Percentiles rank a stretch among this genome's conserved stretches.
Conservation (phyloP, 2,113 vertebrate genomes). For the Sardina pilchardus region DNA sequence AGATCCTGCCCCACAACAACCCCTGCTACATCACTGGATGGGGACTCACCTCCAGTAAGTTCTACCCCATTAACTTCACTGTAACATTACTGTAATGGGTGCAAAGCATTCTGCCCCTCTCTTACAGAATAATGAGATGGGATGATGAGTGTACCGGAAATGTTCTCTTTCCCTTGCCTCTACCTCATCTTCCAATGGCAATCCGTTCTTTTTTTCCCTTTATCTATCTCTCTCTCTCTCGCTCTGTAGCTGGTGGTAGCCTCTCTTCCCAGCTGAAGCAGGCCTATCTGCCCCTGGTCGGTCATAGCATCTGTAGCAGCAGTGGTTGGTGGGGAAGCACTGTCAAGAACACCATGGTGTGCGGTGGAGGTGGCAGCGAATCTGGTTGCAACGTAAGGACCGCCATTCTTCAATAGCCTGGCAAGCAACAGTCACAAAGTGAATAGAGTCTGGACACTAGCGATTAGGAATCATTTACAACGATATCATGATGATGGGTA, state of each 20-base stretch:
- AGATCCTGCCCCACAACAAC: constrained; percentile 78
- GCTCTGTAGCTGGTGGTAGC: constrained; percentile 77
- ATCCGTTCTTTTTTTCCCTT: too few relatives aligned
- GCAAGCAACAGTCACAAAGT: too few relatives aligned
- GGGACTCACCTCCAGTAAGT: constrained; percentile 84
- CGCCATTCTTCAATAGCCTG: background rate
- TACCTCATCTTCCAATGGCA: too few relatives aligned
- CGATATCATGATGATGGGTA: too few relatives aligned
- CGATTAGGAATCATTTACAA: too few relatives aligned
- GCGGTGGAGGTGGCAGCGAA: constrained; percentile 76
- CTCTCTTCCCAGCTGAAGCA: constrained; percentile 80
- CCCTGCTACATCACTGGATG: constrained; percentile 87
- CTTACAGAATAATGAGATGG: too few relatives aligned
- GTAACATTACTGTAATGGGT: too few relatives aligned
- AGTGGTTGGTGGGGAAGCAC: constrained; percentile 81
- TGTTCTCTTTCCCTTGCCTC: too few relatives aligned
- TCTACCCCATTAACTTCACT: background rate
- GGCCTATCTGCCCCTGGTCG: constrained; percentile 79
- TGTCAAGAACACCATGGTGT: constrained; percentile 84
- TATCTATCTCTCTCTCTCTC: too few relatives aligned
- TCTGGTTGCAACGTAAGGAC: constrained; percentile 82
- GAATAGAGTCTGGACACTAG: too few relatives aligned
- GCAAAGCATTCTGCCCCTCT: background rate
- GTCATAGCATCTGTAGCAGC: constrained; percentile 74
- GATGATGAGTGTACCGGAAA: background rate